phyloP scores from a whole-genome alignment of 2,113 vertebrate genomes.

The Merops nubicus region DNA sequence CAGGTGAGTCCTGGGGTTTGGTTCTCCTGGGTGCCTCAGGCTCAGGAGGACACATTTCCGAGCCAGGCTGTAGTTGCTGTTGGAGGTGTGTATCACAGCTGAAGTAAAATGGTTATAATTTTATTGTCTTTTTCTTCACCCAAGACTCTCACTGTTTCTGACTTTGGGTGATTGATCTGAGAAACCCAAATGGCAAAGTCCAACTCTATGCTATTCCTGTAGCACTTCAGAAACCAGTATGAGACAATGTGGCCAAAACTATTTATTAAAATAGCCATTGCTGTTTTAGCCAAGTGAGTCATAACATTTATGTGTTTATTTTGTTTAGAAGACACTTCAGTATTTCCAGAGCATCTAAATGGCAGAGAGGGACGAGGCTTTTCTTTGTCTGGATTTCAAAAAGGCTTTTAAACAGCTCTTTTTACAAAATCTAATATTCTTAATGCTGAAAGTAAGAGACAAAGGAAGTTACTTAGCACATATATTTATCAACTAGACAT shows the following conservation, averaged over 20 bases:
- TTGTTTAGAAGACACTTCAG: slow-evolving; percentile 28
- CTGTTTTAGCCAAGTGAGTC: slow-evolving; percentile 77
- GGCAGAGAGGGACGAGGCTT: background rate
- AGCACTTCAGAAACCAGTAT: slow-evolving; percentile 79
- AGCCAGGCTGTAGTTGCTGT: background rate
- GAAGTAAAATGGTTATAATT: slow-evolving; percentile 35
- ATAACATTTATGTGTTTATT: slow-evolving; percentile 18
- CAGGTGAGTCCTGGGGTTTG: background rate
- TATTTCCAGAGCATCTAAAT: slow-evolving; percentile 1
- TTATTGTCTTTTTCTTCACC: slow-evolving; percentile 46
- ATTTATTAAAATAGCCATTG: slow-evolving; percentile 70
- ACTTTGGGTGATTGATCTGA: slow-evolving; percentile 80
- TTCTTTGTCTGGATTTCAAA: slow-evolving; percentile 55
- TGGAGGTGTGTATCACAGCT: background rate
- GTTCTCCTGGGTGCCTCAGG: background rate
- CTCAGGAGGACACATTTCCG: background rate
- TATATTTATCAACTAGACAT: slow-evolving; percentile 31
- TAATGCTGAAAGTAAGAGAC: slow-evolving; percentile 30
- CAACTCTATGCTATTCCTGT: slow-evolving; percentile 80
- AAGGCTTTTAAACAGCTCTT: slow-evolving; percentile 58
- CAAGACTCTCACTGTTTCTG: slow-evolving; percentile 68
- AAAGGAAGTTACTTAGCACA: slow-evolving; percentile 29
- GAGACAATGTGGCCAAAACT: slow-evolving; percentile 78
- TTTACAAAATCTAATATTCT: slow-evolving; percentile 39
- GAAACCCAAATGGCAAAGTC: slow-evolving; percentile 74